Percentiles rank a stretch among this genome's conserved stretches.
phyloP scores from a whole-genome alignment of 2,113 vertebrate species.

The Sorex fumeus region DNA sequence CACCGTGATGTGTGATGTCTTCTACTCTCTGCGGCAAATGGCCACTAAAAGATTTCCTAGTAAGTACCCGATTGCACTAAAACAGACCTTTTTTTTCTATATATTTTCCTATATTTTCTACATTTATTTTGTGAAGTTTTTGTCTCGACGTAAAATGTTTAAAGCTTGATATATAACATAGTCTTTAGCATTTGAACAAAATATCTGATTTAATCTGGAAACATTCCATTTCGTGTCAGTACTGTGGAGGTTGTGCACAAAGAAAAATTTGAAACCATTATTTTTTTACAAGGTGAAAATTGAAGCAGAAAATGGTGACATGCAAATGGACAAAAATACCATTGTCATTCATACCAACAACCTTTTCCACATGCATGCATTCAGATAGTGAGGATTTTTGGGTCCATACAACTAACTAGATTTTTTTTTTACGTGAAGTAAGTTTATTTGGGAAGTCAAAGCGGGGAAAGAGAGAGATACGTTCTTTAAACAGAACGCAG shows the following conservation, averaged over 20 bases:
- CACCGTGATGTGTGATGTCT: slow-evolving; percentile 98
- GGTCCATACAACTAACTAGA: background rate
- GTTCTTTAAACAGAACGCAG: too few relatives aligned
- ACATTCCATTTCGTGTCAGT: slow-evolving; percentile 27
- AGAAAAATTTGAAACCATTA: slow-evolving; percentile 42
- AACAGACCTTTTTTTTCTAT: background rate
- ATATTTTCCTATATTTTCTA: background rate
- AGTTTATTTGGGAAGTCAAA: too few relatives aligned
- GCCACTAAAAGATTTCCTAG: slow-evolving; percentile 96
- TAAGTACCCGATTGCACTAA: slow-evolving; percentile 87
- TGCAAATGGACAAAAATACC: background rate
- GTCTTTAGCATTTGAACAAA: slow-evolving; percentile 24
- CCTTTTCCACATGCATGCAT: slow-evolving; percentile 26
- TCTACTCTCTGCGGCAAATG: slow-evolving; percentile 95
- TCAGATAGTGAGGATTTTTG: slow-evolving; percentile 37
- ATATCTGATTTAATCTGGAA: slow-evolving; percentile 53
- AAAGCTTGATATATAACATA: slow-evolving; percentile 11
- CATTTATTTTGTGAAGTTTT: slow-evolving; percentile 7
- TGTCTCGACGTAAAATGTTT: slow-evolving; percentile 61
- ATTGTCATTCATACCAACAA: slow-evolving; percentile 13
- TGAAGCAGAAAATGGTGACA: background rate
- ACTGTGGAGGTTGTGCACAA: slow-evolving; percentile 41
- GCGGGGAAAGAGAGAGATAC: too few relatives aligned
- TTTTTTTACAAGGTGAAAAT: slow-evolving; percentile 58
- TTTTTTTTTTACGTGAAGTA: background rate